Base-by-base conservation (phyloP, 2,797 vertebrate genomes). In the Cygnus olor region DNA sequence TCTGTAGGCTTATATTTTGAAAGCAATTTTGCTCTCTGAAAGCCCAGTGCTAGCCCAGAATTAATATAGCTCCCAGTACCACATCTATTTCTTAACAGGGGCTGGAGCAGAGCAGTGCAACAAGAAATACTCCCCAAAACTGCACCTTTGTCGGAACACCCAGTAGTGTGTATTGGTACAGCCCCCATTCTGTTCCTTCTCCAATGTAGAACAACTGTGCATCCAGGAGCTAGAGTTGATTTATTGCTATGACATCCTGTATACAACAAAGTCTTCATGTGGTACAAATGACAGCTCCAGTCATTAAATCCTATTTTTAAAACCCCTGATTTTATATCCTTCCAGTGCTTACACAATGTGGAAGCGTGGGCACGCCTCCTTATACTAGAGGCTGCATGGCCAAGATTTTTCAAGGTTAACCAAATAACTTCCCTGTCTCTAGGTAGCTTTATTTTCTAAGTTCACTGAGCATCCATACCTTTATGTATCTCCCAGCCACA, bases 151-250 rank as follows among this genome's bases (percentile, higher is more conserved):
- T 49, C 56, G 90, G 40, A 68, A 80, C 53, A 68, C 54, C 45
- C 54, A 38, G 13, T 49, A 32, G 0, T 6, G 14, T 44, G 19
- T 22, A 45, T n/a, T 58, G 30, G 6, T 70, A 87, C 0, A 0
- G 60, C 54, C 40, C 17, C 54, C 61, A 3, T 34, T 65, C 65
- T 81, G 58, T 14, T 87, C 40, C 36, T 89, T 40, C 42, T 71
- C 53, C 34, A 60, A 51, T 88, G 69, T 66, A 53, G 19, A 82
- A 61, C 49, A 83, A 68, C 14, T 15, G 32, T 36, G 44, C 28
- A 63, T 34, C 44, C 49, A 82, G 57, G 49, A 89, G 34, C 49
- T 21, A 9, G 25, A 86, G 45, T 58, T 77, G 53, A 0, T 69
- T 38, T 74, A 72, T 63, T 88, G 63, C 88, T 74, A 25, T 54